phyloP scores from a whole-genome alignment of 1,140 invertebrate genomes.

The Tetramorium simillimum region DNA sequence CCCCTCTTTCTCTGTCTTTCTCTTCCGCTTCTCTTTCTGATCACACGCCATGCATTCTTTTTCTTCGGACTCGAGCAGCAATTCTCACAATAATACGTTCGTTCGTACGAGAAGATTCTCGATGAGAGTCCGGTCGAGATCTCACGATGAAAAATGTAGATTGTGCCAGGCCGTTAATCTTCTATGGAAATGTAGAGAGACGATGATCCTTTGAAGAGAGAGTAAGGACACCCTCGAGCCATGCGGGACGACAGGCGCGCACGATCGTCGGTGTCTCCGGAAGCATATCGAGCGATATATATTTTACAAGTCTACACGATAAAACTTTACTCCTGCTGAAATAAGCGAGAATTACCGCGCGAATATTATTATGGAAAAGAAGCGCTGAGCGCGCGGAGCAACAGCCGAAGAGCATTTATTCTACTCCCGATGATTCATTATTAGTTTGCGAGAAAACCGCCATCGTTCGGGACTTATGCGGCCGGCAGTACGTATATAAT shows the following conservation, averaged over 20 bases:
- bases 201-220: slow-evolving; percentile 52
- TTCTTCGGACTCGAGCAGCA: slow-evolving; percentile 26
- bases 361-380: slow-evolving; percentile 30
- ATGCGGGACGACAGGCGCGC: not conserved
- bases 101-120: slow-evolving; percentile 34
- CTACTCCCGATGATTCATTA: slow-evolving; percentile 67
- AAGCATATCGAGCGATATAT: slow-evolving; percentile 23
- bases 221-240: slow-evolving; percentile 43
- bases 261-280: slow-evolving; percentile 21
- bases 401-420: slow-evolving; percentile 47
- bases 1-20: not conserved
- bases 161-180: slow-evolving; percentile 56
- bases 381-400: not conserved
- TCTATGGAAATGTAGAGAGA: slow-evolving; percentile 48
- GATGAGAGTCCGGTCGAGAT: slow-evolving; percentile 23
- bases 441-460: slow-evolving; percentile 25
- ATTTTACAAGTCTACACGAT: not conserved
- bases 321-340: slow-evolving; percentile 3
- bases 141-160: slow-evolving; percentile 59
- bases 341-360: not conserved
- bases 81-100: slow-evolving; percentile 57
- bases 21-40: slow-evolving; percentile 41
- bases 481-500: slow-evolving; percentile 69
- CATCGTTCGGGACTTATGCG: slow-evolving; percentile 57
- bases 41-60: slow-evolving; percentile 31